Evolutionary conservation across 2,113 vertebrate species (phyloP), one percentile per base, ranked within the genome.

Genomic region (Proteles cristata): DNA sequence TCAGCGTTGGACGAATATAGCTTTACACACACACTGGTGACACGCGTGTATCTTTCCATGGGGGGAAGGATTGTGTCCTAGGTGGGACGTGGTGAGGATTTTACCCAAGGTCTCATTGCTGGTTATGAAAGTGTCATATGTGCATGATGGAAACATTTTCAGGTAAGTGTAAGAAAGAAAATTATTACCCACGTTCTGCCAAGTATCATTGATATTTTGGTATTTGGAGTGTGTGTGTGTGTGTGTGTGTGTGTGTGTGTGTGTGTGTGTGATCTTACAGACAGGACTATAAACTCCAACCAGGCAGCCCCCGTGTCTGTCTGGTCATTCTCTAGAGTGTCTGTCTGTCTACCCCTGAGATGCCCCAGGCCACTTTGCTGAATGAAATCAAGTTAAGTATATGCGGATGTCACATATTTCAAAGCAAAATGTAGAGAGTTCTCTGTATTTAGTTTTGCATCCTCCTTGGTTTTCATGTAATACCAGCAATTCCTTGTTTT

Each of bases 281-380:
- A 76, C 28, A n/a, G 61, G 65, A 26, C 31, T 15, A 2, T 25
- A 79, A 68, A 16, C 31, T 7, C 69, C 63, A 5, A 0, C 12
- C 45, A 0, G 63, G 33, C 39, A 7, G 63, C 0, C 68, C 2
- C 12, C 50, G 39, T 21, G 2, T 39, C 28, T 39, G 23, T n/a
- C 28, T 1, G 31, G 11, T 21, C 31, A 2, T 16, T 69, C 14
- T 58, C 21, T 0, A 0, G 0, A 23, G 58, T 4, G 4, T 19
- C 58, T 3, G 4, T 19, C 71, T 1, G 4, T 88, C 55, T 8
- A 10, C 31, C 53, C 77, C 19, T 1, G 55, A 80, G 39, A 26
- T 2, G 48, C 28, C 77, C 53, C 7, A 0, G 1, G 50, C 39
- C 45, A 2, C 0, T 11, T 55, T 11, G 21, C 77, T 9, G 1